Conservation (phyloP, 2,888 invertebrate genomes). For the Eumacrocentrus americanus region DNA sequence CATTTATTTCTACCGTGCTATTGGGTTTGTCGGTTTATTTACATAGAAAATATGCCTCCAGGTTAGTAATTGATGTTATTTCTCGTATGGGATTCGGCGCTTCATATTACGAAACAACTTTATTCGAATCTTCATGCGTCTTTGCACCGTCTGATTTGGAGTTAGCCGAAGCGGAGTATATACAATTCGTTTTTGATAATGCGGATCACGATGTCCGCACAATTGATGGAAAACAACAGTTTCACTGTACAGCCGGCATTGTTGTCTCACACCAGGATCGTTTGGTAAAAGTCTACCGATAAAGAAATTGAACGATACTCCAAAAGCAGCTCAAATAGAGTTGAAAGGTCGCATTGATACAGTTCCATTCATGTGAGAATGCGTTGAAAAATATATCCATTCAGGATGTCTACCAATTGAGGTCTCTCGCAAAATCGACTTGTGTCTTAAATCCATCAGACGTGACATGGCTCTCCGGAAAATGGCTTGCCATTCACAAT, state of each 20-base stretch:
- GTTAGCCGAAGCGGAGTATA: not conserved
- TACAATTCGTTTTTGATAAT: conserved; percentile 25
- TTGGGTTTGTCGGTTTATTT: conserved; percentile 28
- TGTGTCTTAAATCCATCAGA: conserved; percentile 9
- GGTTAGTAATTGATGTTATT: conserved; percentile 25
- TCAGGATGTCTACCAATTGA: conserved; percentile 9
- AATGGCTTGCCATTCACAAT: conserved; percentile 20
- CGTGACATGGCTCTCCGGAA: conserved; percentile 14
- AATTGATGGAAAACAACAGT: conserved; percentile 19
- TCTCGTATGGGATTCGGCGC: conserved; percentile 24
- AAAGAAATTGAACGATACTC: no score
- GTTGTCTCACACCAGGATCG: no score
- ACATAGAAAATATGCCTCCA: conserved; percentile 27
- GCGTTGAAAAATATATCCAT: no score
- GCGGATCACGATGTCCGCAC: conserved; percentile 21
- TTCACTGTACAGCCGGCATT: conserved; percentile 27
- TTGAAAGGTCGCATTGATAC: conserved; percentile 7
- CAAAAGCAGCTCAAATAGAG: no score
- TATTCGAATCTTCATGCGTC: conserved; percentile 29
- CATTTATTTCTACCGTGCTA: conserved; percentile 27
- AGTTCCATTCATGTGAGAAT: conserved; percentile 5
- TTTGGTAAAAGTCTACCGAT: no score
- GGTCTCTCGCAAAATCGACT: not conserved
- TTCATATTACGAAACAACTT: conserved; percentile 18
- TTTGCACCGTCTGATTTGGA: conserved; percentile 14